Percentiles rank a stretch among this genome's conserved stretches.
Evolutionary conservation across 2,113 vertebrate species (phyloP).

Genomic region (Malurus cyaneus): DNA sequence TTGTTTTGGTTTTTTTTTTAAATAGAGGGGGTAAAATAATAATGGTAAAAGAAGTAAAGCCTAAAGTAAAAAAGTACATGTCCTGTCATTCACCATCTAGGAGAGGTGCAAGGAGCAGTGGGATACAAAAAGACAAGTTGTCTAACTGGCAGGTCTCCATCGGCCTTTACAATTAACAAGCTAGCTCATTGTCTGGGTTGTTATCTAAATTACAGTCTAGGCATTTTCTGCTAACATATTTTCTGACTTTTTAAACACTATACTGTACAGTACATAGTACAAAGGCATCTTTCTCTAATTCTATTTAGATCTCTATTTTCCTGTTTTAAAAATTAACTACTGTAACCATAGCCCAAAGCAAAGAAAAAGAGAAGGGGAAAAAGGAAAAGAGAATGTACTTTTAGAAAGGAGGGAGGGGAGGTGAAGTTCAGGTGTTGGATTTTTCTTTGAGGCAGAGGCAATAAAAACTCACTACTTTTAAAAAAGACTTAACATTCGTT

Average conservation of each 20-base stretch:
- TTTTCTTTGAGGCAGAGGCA: neutral
- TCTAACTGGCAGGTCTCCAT: conserved; percentile 54
- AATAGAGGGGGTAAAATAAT: neutral
- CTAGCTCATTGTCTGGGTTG: conserved; percentile 46
- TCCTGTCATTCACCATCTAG: conserved; percentile 9
- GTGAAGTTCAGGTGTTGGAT: neutral
- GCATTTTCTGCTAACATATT: conserved; percentile 66
- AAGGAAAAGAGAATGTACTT: neutral
- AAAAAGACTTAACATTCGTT: neutral
- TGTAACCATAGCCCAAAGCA: conserved; percentile 54
- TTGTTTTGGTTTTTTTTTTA: neutral
- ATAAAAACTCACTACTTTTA: neutral
- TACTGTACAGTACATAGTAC: conserved; percentile 54
- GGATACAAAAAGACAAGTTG: conserved; percentile 47
- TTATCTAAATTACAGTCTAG: conserved; percentile 72
- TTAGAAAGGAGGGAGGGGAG: neutral
- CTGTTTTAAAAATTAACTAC: conserved; percentile 65
- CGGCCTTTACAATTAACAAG: conserved; percentile 62
- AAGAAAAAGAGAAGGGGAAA: neutral
- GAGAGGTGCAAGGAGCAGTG: neutral
- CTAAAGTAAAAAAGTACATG: neutral
- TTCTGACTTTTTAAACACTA: conserved; percentile 66
- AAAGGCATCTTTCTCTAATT: conserved; percentile 71
- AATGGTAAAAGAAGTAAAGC: neutral
- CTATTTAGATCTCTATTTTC: conserved; percentile 60